phyloP scores from a whole-genome alignment of 30 jellyfish, hydroid and myxozoan genomes.

The Aurelia aurita region DNA sequence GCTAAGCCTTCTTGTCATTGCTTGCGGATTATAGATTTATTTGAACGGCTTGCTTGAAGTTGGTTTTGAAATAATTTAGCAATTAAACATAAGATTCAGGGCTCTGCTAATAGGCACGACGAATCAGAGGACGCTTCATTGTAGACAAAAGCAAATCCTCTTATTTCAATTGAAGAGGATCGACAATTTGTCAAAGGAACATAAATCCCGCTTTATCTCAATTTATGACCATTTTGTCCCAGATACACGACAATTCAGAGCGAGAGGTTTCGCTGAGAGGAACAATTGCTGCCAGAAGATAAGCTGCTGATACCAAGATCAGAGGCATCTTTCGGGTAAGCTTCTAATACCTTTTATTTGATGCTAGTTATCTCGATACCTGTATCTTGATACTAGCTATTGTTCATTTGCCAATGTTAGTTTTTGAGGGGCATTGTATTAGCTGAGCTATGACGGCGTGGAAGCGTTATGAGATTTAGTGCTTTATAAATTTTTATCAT shows the following conservation, averaged over 20 bases:
- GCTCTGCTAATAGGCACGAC: slow-evolving; percentile 1
- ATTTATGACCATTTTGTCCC: slow-evolving; percentile 35
- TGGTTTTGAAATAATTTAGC: not conserved
- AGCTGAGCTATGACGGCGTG: too few relatives aligned
- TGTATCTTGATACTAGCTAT: too few relatives aligned
- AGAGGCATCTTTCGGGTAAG: not conserved
- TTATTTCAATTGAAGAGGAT: slow-evolving; percentile 44
- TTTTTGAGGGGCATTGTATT: too few relatives aligned
- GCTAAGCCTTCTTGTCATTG: not conserved
- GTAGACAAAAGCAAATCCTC: slow-evolving; percentile 58
- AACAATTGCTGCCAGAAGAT: not conserved
- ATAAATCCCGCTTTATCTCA: slow-evolving; percentile 66
- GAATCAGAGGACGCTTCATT: slow-evolving; percentile 5
- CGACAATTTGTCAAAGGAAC: slow-evolving; percentile 75
- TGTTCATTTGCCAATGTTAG: too few relatives aligned
- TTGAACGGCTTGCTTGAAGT: slow-evolving; percentile 36
- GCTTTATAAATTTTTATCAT: too few relatives aligned
- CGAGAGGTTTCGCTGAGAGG: slow-evolving; percentile 1
- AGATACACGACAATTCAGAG: slow-evolving; percentile 57
- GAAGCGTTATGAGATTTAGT: too few relatives aligned
- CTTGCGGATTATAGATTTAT: slow-evolving; percentile 24
- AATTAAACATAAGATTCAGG: slow-evolving; percentile 13
- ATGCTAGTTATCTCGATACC: too few relatives aligned
- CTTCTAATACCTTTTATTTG: not conserved
- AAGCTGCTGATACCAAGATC: not conserved